Evolutionary conservation across 1,140 invertebrate genomes (phyloP).

Genomic region (Listronotus bonariensis): DNA sequence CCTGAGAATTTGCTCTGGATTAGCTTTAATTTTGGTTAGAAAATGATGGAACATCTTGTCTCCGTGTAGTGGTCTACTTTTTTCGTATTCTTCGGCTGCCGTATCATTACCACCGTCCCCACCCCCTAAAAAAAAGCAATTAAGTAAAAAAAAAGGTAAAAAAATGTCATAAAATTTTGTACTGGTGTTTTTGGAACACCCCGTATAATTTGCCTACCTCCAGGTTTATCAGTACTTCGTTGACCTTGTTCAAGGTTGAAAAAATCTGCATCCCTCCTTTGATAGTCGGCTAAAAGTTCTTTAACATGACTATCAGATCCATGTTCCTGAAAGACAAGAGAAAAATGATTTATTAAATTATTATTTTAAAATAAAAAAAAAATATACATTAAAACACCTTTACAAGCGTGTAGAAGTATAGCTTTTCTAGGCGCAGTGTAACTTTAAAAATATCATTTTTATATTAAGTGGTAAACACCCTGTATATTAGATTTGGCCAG

Average conservation of each 20-base stretch:
- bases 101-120: constrained; percentile 4
- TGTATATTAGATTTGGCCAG: too few species aligned
- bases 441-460: too few species aligned
- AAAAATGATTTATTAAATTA: too few species aligned
- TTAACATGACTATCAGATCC: constrained; percentile 64
- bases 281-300: constrained; percentile 68
- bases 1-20: constrained; percentile 82
- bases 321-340: too few species aligned
- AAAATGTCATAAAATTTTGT: too few species aligned
- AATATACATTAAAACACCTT: too few species aligned
- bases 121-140: not conserved
- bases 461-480: too few species aligned
- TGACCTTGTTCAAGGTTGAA: not conserved
- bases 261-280: constrained; percentile 60
- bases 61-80: constrained; percentile 74
- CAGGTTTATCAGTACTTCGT: not conserved
- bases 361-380: too few species aligned
- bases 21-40: constrained; percentile 69
- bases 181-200: not conserved
- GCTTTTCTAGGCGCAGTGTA: too few species aligned
- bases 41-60: constrained; percentile 83
- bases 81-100: constrained; percentile 73
- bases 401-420: too few species aligned
- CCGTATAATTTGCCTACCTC: not conserved
- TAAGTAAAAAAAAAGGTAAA: too few species aligned